These are phyloP conservation scores for Formica aserva DNA, from an alignment of 2,888 invertebrate genomes.

Conservation along the genomic window DNA sequence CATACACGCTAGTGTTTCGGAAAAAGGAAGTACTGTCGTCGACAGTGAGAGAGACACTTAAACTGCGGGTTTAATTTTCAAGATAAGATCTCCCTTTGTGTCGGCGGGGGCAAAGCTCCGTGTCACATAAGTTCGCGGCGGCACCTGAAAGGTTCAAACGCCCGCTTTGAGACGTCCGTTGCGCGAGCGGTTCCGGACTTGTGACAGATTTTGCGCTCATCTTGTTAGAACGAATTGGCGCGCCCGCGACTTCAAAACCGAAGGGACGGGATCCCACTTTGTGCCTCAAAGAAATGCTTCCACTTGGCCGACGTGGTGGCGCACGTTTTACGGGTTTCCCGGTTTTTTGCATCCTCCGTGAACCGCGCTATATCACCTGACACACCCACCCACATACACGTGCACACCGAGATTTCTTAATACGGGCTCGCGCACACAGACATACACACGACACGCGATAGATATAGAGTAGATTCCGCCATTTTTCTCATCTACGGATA, in stretches of 20 bases:
- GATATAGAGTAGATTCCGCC: neutral
- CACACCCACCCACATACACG: neutral
- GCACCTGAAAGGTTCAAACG: slow-evolving; percentile 43
- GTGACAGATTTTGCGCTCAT: slow-evolving; percentile 52
- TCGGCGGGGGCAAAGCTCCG: slow-evolving; percentile 29
- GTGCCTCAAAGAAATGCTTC: slow-evolving; percentile 47
- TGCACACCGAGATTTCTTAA: neutral
- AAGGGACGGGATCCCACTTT: slow-evolving; percentile 39
- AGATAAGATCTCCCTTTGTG: slow-evolving; percentile 50
- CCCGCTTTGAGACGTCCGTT: slow-evolving; percentile 34
- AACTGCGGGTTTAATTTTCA: slow-evolving; percentile 51
- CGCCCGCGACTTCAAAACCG: slow-evolving; percentile 42
- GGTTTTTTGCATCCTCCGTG: slow-evolving; percentile 34
- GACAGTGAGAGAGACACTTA: slow-evolving; percentile 41
- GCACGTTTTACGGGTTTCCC: slow-evolving; percentile 39
- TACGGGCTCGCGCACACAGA: neutral
- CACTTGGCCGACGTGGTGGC: slow-evolving; percentile 28
- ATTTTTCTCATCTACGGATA: slow-evolving; percentile 15
- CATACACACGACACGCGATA: neutral
- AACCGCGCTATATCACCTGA: slow-evolving; percentile 3
- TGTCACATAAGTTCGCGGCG: slow-evolving; percentile 44
- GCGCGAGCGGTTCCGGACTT: slow-evolving; percentile 1
- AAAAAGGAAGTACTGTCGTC: slow-evolving; percentile 26
- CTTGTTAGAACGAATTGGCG: slow-evolving; percentile 49
- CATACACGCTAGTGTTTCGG: slow-evolving; percentile 12